Percentiles rank a stretch among this genome's conserved stretches.
These are phyloP conservation scores for Microplitis manilae DNA, from an alignment of 2,888 invertebrate species.

Conservation along the genomic window DNA sequence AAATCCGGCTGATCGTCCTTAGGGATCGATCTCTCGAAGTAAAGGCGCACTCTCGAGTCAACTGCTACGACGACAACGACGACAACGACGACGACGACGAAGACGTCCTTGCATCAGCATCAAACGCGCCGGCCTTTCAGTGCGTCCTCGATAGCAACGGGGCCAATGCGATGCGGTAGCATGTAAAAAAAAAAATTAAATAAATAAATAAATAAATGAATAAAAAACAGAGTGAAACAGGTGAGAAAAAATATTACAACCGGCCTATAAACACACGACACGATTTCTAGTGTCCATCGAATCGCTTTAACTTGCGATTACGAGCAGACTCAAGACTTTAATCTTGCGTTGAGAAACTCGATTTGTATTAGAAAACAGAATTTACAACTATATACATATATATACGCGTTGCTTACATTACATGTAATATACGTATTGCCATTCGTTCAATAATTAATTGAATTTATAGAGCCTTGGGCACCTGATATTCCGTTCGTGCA, in stretches of 20 bases:
- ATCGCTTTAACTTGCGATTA: not conserved
- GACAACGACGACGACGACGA: not conserved
- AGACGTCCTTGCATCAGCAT: conserved; percentile 38
- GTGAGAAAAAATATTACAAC: conserved; percentile 40
- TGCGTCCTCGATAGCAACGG: conserved; percentile 58
- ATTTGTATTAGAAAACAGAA: conserved; percentile 49
- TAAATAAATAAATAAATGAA: not conserved
- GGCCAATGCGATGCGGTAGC: conserved; percentile 60
- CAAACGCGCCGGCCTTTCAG: conserved; percentile 41
- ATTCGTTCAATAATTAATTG: conserved; percentile 67
- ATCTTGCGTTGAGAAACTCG: conserved; percentile 46
- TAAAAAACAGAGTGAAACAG: conserved; percentile 30
- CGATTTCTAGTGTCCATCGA: conserved; percentile 17
- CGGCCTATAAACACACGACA: conserved; percentile 9
- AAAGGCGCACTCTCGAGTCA: conserved; percentile 23
- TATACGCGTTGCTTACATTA: not conserved
- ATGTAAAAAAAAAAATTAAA: conserved; percentile 33
- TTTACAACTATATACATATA: not conserved
- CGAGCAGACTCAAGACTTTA: conserved; percentile 7
- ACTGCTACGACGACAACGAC: not conserved
- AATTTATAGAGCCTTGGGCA: conserved; percentile 33
- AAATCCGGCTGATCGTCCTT: conserved; percentile 24
- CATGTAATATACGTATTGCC: conserved; percentile 50
- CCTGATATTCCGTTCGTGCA: conserved; percentile 32
- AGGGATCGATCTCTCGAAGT: conserved; percentile 28